Conservation (phyloP, 37 sponge, comb jelly and placozoan genomes). For the Axinella damicornis region DNA sequence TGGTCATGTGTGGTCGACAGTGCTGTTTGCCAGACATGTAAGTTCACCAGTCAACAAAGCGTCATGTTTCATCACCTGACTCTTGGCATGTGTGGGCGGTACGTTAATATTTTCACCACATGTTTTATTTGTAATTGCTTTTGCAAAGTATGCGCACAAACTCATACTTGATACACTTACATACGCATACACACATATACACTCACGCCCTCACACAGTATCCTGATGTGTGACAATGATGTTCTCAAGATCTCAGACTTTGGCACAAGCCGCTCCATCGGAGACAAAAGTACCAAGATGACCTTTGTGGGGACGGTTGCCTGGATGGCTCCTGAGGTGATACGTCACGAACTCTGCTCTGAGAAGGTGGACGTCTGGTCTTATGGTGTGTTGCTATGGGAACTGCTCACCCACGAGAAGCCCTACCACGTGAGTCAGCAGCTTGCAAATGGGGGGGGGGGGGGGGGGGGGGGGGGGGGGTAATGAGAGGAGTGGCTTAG, state of each 20-base stretch:
- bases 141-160: neutral
- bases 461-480: too few species aligned
- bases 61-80: too few species aligned
- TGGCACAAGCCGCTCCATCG: slow-evolving; percentile 75
- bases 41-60: too few species aligned
- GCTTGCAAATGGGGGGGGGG: too few species aligned
- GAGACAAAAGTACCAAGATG: slow-evolving; percentile 86
- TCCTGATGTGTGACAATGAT: slow-evolving; percentile 70
- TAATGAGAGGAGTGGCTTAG: too few species aligned
- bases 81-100: too few species aligned
- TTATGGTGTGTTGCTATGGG: slow-evolving; percentile 89
- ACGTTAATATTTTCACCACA: too few species aligned
- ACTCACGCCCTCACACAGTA: slow-evolving; percentile 38
- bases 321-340: slow-evolving; percentile 94
- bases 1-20: too few species aligned
- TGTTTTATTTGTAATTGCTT: too few species aligned
- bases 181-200: neutral
- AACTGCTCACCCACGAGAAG: slow-evolving; percentile 78
- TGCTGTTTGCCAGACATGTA: too few species aligned
- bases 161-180: neutral
- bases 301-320: slow-evolving; percentile 88
- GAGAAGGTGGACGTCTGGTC: slow-evolving; percentile 94
- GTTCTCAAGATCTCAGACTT: slow-evolving; percentile 87
- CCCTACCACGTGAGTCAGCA: slow-evolving; percentile 76
- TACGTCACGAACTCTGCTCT: slow-evolving; percentile 80